Evolutionary conservation across 2,888 invertebrate genomes (phyloP).

Genomic region (Dasysyrphus tricinctus): DNA sequence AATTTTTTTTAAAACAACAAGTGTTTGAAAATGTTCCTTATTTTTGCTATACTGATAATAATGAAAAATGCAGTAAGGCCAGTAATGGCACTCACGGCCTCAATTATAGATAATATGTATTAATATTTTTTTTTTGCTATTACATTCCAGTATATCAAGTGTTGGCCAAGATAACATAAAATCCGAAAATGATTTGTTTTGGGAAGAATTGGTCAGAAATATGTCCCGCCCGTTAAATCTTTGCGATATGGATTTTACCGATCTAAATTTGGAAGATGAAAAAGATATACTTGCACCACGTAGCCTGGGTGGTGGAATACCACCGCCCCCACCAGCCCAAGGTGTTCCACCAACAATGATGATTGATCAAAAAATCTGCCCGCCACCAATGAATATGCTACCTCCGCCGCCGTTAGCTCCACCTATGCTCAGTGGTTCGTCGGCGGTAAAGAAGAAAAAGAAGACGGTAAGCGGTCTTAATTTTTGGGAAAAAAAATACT

Average conservation of each 20-base stretch:
- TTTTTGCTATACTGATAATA: too few relatives aligned
- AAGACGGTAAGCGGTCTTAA: conserved; percentile 88
- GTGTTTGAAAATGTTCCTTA: too few relatives aligned
- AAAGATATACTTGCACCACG: conserved; percentile 89
- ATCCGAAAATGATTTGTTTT: conserved; percentile 96
- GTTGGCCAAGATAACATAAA: conserved; percentile 92
- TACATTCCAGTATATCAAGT: conserved; percentile 86
- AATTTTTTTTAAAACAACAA: too few relatives aligned
- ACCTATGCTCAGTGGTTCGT: conserved; percentile 83
- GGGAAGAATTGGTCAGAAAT: conserved; percentile 95
- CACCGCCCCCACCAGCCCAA: conserved; percentile 92
- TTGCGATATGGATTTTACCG: conserved; percentile 98
- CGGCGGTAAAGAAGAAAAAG: conserved; percentile 91
- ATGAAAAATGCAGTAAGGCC: too few relatives aligned
- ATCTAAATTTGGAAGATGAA: conserved; percentile 94
- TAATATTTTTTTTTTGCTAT: too few relatives aligned
- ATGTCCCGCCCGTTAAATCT: conserved; percentile 90
- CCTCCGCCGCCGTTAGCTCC: conserved; percentile 84
- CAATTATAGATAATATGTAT: too few relatives aligned
- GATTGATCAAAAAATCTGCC: conserved; percentile 79
- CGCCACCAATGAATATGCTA: conserved; percentile 84
- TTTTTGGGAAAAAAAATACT: too few relatives aligned
- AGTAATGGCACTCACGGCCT: too few relatives aligned
- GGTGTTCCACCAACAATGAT: conserved; percentile 85
- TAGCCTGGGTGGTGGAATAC: conserved; percentile 87